Base-by-base conservation (phyloP, 2,113 vertebrate genomes). In the Neodontobutis hainanensis region DNA sequence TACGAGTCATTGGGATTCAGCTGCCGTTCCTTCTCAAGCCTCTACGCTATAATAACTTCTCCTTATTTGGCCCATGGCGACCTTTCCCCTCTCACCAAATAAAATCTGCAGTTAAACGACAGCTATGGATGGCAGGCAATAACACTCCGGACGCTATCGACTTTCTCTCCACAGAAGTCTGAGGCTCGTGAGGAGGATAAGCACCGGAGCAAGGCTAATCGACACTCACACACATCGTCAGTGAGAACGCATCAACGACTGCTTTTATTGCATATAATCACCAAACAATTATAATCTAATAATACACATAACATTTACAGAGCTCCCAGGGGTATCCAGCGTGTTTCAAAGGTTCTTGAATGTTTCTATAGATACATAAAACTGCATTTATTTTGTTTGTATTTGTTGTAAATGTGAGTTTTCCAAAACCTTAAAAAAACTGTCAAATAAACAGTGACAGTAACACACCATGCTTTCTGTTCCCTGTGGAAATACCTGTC, bases 81-180 rank as follows among this genome's bases (percentile, higher is more conserved):
- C 14, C 15, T 56, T 15, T 48, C 40, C 34, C 46, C 48, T 48
- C n/a, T 7, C 14, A 46, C 14, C 2, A 56, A 56, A 62, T 14
- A 59, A 16, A 53, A 50, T 46, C 3, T 8, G 14, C 2, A 5
- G 12, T 35, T 45, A 60, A 56, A 61, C 32, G 46, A 53, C 65
- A 69, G 68, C 60, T 42, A 47, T 46, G 55, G 73, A 68, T 34
- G 68, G 11, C 11, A 34, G 60, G 43, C 47, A 52, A 8, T 45
- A 69, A 61, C 65, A 12, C 36, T 19, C 62, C 0, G 35, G 53
- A 5, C 15, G 5, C 16, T 57, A 77, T 77, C 14, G 73, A 81
- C 69, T 81, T 69, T 16, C 65, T 65, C 57, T 73, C 65, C 15
- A 35, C 59, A 38, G 8, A 8, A n/a, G 36, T 69, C 49, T 65